Evolutionary conservation across 2,888 invertebrate genomes (phyloP), one percentile per base, ranked within the genome.

Genomic region (Drosophila ustulata): DNA sequence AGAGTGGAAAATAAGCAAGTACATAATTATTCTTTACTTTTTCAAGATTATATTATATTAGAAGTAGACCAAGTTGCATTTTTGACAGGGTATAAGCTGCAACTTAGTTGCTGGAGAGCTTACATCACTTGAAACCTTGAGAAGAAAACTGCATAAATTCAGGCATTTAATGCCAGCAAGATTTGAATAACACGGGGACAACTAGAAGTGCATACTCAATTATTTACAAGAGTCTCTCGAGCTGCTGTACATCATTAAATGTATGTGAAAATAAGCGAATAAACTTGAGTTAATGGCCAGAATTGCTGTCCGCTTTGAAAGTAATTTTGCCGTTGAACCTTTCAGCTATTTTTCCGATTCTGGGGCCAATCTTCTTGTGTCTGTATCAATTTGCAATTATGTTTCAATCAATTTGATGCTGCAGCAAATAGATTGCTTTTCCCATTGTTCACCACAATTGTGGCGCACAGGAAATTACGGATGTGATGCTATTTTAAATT

Each of bases 361-460:
- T 9, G 18, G 8, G 26, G n/a, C 37, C 64, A 67, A 70, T 57
- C 62, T 67, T 59, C 64, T 64, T 53, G 26, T 49, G 28, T 18
- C 66, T 72, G 66, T 56, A 74, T 78, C 64, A 51, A 69, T 66
- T 82, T 66, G 71, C 68, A 82, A 81, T 80, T 79, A 79, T 77
- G 58, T 80, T 77, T 71, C 70, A 73, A 78, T 78, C 73, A 75
- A 78, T 80, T 79, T 61, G 71, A 64, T 64, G 56, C 25, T 53
- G 57, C 47, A 18, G 49, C 58, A 51, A 73, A 71, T 75, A 69
- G 53, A 81, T 81, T 67, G 68, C 66, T 74, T 80, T 72, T 5
- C 30, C 56, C 30, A 30, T 5, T 32, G 57, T 49, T 55, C 37
- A 34, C 23, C 32, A 26, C 52, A 52, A 30, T 41, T 50, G 30